Evolutionary conservation across 2,888 invertebrate species (phyloP).

Genomic region (Laothoe populi): DNA sequence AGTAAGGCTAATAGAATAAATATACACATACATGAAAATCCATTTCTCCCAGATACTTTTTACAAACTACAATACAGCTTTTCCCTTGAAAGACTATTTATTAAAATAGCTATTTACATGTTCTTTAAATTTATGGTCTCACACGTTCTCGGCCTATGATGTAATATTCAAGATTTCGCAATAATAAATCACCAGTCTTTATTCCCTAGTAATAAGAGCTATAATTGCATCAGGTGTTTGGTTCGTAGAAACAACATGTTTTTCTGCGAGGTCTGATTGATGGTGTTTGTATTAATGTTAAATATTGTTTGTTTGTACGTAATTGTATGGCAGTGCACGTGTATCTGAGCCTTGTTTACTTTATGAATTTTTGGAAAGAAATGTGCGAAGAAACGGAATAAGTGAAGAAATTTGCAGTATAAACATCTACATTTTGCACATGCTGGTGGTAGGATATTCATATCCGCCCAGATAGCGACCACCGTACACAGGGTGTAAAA

Average conservation of each 20-base stretch:
- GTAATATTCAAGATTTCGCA: neutral
- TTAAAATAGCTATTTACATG: neutral
- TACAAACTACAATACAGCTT: neutral
- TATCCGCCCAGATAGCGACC: no score
- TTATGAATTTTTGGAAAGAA: neutral
- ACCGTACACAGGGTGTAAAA: no score
- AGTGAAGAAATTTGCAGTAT: no score
- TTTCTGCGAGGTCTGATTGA: conserved; percentile 14
- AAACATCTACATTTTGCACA: no score
- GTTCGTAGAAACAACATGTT: neutral
- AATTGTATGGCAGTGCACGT: conserved; percentile 4
- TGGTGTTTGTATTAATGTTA: conserved; percentile 12
- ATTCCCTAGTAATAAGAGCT: neutral
- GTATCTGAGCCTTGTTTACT: conserved; percentile 19
- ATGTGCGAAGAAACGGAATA: neutral
- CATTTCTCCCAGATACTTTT: no score
- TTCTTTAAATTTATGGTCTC: neutral
- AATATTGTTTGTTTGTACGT: neutral
- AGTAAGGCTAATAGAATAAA: no score
- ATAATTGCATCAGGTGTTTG: neutral
- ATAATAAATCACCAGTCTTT: neutral
- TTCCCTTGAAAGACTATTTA: neutral
- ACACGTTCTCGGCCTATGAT: neutral
- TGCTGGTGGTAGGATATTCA: no score
- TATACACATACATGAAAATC: no score